phyloP scores from a whole-genome alignment of 2,113 vertebrate species.

The Theristicus caerulescens region DNA sequence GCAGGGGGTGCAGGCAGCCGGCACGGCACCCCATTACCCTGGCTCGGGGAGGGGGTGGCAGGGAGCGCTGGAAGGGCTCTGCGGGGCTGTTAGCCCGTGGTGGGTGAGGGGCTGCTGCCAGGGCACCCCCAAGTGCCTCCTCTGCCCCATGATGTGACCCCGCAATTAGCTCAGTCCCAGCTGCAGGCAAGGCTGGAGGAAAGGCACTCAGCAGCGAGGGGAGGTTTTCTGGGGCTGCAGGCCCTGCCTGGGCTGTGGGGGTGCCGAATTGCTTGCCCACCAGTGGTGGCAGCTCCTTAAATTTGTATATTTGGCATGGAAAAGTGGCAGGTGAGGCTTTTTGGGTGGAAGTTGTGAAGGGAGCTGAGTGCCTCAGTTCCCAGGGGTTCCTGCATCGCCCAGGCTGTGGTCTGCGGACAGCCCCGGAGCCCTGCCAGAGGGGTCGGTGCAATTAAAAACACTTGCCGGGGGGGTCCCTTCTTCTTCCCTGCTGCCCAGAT shows the following conservation, averaged over 20 bases:
- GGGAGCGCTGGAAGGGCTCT: too few relatives aligned
- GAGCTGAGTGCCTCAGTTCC: fast-evolving
- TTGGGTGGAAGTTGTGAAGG: fast-evolving
- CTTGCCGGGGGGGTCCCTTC: fast-evolving
- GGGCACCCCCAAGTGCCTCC: neutral
- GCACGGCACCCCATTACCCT: fast-evolving
- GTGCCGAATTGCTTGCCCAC: neutral
- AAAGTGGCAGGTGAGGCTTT: fast-evolving
- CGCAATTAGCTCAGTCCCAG: fast-evolving
- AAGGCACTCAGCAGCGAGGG: fast-evolving
- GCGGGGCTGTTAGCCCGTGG: neutral
- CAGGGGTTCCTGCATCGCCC: fast-evolving
- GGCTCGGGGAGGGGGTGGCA: too few relatives aligned
- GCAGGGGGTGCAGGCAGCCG: too few relatives aligned
- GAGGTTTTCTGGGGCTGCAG: neutral
- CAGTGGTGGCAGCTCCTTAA: conserved; percentile 42
- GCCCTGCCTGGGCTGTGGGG: too few relatives aligned
- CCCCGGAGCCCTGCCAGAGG: too few relatives aligned
- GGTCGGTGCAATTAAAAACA: fast-evolving
- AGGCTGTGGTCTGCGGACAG: fast-evolving
- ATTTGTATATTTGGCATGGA: neutral
- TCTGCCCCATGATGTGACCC: neutral
- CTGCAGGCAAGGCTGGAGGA: neutral
- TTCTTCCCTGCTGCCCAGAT: too few relatives aligned
- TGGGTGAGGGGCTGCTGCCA: neutral